phyloP scores from a whole-genome alignment of 2,888 invertebrate species.

The Philonicus albiceps region DNA sequence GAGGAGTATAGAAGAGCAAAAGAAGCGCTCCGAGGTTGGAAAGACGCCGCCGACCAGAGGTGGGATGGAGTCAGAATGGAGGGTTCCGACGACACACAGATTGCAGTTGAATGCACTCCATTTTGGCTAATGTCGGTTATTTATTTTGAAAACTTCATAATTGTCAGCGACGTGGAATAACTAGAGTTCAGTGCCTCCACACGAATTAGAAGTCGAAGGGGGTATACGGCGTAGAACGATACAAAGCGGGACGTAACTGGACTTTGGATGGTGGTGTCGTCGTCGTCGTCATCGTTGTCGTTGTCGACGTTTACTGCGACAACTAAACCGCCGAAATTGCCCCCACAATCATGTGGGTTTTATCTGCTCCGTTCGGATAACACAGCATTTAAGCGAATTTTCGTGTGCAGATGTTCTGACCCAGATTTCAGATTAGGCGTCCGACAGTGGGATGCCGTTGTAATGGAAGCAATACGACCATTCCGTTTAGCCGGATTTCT shows the following conservation, averaged over 20 bases:
- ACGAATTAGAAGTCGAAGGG: slow-evolving; percentile 43
- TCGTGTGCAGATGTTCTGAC: slow-evolving; percentile 11
- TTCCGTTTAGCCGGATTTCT: not conserved
- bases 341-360: slow-evolving; percentile 15
- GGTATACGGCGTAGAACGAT: not conserved
- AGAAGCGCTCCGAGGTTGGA: not conserved
- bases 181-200: slow-evolving; percentile 42
- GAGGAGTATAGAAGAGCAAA: not conserved
- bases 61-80: not conserved
- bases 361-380: not conserved
- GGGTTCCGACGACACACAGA: slow-evolving; percentile 4
- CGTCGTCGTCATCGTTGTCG: too few relatives aligned
- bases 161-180: slow-evolving; percentile 41
- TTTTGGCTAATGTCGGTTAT: slow-evolving; percentile 48
- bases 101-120: slow-evolving; percentile 46
- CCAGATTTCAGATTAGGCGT: not conserved
- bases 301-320: not conserved
- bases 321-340: slow-evolving; percentile 13
- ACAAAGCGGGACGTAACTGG: not conserved
- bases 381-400: not conserved
- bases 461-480: not conserved
- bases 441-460: not conserved
- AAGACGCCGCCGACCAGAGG: not conserved
- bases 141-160: slow-evolving; percentile 49
- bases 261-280: not conserved